Conservation (phyloP, 2,113 vertebrate genomes). For the Alectura lathami region DNA sequence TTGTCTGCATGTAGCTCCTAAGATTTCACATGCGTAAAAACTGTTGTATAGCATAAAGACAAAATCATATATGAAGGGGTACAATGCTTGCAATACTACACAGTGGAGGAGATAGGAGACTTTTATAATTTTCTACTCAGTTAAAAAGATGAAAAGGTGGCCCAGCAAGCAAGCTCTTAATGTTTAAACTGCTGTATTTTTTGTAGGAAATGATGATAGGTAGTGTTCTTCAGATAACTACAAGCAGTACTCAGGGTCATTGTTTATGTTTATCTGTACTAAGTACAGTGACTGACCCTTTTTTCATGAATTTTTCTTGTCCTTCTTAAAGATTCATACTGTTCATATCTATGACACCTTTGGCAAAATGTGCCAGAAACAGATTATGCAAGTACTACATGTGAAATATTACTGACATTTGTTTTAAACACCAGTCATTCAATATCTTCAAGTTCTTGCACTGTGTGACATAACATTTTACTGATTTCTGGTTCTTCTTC, state of each 20-base stretch:
- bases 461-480: too few species aligned
- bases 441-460: background rate
- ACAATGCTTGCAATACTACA: background rate
- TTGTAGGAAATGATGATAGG: background rate
- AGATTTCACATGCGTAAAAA: background rate
- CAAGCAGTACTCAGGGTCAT: rapidly evolving
- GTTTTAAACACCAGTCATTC: background rate
- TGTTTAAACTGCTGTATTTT: background rate
- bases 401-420: background rate
- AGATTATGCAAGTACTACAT: background rate
- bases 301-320: background rate
- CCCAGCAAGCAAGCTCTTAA: background rate
- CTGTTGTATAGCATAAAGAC: background rate
- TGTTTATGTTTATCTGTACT: background rate
- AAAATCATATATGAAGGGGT: background rate
- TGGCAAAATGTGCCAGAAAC: background rate
- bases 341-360: background rate
- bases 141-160: background rate
- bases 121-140: background rate
- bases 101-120: background rate
- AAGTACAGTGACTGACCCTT: background rate
- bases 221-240: background rate
- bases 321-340: background rate
- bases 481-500: background rate
- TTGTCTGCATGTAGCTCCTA: background rate